Evolutionary conservation across 2,797 vertebrate species (phyloP), one percentile per base, ranked within the genome.

Genomic region (Liparis tanakae): DNA sequence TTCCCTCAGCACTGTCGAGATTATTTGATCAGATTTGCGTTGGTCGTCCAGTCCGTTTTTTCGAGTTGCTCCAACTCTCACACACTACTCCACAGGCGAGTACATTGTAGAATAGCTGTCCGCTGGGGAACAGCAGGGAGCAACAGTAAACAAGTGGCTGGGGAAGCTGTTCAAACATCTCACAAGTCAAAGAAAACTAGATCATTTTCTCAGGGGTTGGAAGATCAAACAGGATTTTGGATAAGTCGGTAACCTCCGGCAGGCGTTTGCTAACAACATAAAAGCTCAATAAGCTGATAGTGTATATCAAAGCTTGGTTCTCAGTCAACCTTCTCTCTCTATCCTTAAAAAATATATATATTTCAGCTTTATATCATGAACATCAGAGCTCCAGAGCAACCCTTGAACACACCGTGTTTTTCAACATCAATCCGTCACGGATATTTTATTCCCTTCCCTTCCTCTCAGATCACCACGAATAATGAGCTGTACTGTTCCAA

Each of bases 311-410:
- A 79, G 59, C 63, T 44, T 46, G 54, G 51, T 60, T 71, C 50
- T 75, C 25, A 59, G 15, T 76, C 51, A 58, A 15, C 8, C 22
- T 48, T 74, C 39, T 33, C 30, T 25, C 39, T 59, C 22, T 20
- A 41, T 61, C 37, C 18, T 43, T 60, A 2, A 61, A 65, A 72
- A 30, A 30, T 1, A 68, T 59, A 41, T 10, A 7, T 50, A 65
- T 57, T 50, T 7, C 66, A 59, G 59, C 57, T 59, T 61, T 9
- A 74, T 72, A 44, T 70, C 56, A 61, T n/a, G 18, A 41, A 73
- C 64, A 41, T 67, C 60, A 67, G 53, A 59, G 66, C 44, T 39
- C 59, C 17, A 14, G 34, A 80, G 53, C 54, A 34, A 39, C 66
- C 53, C 41, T 55, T 62, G 39, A 66, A 76, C 53, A 22, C 46